Conservation (phyloP, 2,113 vertebrate species). For the Nematolebias whitei region DNA sequence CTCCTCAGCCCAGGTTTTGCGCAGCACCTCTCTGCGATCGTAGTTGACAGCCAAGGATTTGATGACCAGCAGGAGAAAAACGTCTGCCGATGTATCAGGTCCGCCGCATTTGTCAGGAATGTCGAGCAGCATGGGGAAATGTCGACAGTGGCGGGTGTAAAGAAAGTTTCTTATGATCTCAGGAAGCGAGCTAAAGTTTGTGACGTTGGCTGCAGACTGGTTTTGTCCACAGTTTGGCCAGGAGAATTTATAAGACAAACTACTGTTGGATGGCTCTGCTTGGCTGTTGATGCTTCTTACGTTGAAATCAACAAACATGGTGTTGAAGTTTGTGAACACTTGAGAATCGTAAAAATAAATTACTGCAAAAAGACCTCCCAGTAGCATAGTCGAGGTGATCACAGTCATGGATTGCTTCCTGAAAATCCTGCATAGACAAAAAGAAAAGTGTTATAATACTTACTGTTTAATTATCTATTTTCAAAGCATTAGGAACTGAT, state of each 20-base stretch:
- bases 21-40: conserved; percentile 78
- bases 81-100: background rate
- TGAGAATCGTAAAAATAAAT: background rate
- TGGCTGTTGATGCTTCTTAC: background rate
- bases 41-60: conserved; percentile 82
- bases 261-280: background rate
- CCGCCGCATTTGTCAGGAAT: conserved; percentile 21
- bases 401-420: rapidly evolving
- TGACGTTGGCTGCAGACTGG: background rate
- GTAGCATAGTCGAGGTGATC: background rate
- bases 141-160: conserved; percentile 14
- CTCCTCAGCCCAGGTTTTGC: conserved; percentile 85
- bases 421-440: background rate
- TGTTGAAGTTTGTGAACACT: background rate
- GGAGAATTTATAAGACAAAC: background rate
- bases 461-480: too few relatives aligned
- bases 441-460: background rate
- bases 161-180: conserved; percentile 1
- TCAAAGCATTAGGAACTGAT: too few relatives aligned
- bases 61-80: conserved; percentile 84
- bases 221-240: background rate
- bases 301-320: background rate
- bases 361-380: background rate
- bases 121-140: conserved; percentile 25
- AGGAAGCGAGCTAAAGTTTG: background rate